Conservation (phyloP, 2,113 vertebrate genomes). For the Thalassarche chlororhynchos region DNA sequence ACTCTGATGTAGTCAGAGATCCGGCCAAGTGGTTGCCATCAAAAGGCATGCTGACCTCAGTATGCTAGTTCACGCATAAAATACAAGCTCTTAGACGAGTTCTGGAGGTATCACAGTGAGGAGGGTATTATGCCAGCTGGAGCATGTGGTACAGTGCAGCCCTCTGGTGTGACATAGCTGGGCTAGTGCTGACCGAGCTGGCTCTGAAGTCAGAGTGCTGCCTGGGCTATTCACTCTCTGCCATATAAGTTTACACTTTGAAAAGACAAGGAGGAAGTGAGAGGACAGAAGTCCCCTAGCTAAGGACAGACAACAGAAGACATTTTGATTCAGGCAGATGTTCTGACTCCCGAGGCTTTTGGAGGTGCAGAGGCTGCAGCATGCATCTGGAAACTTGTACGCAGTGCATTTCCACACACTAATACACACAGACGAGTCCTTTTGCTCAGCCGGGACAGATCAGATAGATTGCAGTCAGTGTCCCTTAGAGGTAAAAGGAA, state of each 20-base stretch:
- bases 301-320: neutral
- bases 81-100: neutral
- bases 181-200: neutral
- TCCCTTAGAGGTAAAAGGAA: neutral
- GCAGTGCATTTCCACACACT: neutral
- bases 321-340: neutral
- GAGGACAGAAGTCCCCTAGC: neutral
- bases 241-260: neutral
- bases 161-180: neutral
- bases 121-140: neutral
- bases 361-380: neutral
- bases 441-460: neutral
- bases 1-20: neutral
- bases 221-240: neutral
- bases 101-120: neutral
- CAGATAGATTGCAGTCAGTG: neutral
- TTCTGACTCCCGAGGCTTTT: neutral
- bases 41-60: neutral
- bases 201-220: neutral
- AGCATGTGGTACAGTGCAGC: neutral
- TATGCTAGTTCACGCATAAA: neutral
- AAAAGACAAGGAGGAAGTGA: neutral
- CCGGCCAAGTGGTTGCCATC: neutral
- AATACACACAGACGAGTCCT: neutral
- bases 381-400: neutral